Evolutionary conservation across 2,113 vertebrate genomes (phyloP), one percentile per base, ranked within the genome.

Genomic region (Hyaena hyaena): DNA sequence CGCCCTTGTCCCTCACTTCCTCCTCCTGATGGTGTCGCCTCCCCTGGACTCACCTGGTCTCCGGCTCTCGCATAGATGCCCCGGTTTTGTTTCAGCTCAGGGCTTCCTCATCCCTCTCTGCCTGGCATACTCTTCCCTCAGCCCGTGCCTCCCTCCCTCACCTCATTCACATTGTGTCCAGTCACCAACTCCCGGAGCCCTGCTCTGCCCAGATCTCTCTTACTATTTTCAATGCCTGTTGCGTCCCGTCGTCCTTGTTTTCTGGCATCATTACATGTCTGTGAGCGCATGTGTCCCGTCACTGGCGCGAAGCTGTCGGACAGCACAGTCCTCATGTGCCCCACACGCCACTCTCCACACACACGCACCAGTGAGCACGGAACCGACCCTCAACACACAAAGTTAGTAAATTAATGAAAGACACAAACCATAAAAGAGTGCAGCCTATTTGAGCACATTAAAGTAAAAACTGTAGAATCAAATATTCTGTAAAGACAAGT

Each of bases 381-480:
- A 68, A 79, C 79, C 77, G 21, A 76, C 10, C 50, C 68, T n/a
- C 69, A 53, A 9, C 45, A 89, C 55, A 66, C n/a, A 11, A 0
- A 93, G n/a, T 88, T 73, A 45, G 43, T 74, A 63, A 63, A 74
- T 81, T 65, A 86, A n/a, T 14, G 21, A 82, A 71, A 71, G 12
- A 31, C 48, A 68, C 17, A 69, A 50, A 80, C 76, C 31, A 45
- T 39, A 71, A 92, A 91, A 50, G 24, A 69, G 58, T 86, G 89
- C 39, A 92, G 66, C 16, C 31, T 68, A 53, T 68, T 39, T 80
- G 53, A 93, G 16, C 86, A 69, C 10, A 26, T 81, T 95, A 74
- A 94, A 94, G 81, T 58, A 77, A 24, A 83, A 91, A 53, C 55
- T 91, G 58, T 81, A 21, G 39, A 89, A 43, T 61, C 85, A 77